phyloP scores from a whole-genome alignment of 2,888 invertebrate species.

The Trissonchulus sp. region DNA sequence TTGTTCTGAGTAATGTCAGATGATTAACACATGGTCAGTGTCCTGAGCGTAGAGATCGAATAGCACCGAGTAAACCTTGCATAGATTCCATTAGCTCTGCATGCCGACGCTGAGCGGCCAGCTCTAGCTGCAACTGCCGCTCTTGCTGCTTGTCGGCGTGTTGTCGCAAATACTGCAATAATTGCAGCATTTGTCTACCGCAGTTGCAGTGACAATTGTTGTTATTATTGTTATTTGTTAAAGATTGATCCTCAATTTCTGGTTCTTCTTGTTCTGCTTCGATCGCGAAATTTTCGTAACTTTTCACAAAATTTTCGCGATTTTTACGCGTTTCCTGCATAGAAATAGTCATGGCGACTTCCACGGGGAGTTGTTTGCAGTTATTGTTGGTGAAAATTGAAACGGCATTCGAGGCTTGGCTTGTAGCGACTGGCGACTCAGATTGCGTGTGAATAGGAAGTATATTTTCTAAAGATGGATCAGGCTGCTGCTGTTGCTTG shows the following conservation, averaged over 20 bases:
- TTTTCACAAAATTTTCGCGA: no score
- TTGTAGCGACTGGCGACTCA: neutral
- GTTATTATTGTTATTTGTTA: neutral
- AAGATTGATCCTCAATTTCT: no score
- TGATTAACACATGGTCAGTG: no score
- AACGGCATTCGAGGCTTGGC: neutral
- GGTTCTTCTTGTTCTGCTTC: no score
- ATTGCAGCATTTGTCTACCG: neutral
- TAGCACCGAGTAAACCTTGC: neutral
- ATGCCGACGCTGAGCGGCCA: slow-evolving; percentile 17
- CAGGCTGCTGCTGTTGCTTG: neutral
- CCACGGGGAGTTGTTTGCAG: neutral
- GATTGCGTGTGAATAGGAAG: neutral
- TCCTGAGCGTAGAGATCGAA: slow-evolving; percentile 8
- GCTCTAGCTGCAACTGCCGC: neutral
- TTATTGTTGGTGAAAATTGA: neutral
- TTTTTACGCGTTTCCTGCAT: no score
- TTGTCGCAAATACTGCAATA: neutral
- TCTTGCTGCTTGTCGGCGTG: neutral
- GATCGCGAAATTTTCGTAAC: no score
- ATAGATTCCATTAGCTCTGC: slow-evolving; percentile 14
- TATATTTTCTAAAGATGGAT: no score
- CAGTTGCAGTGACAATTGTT: neutral
- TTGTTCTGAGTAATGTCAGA: no score
- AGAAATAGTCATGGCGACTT: no score